phyloP scores from a whole-genome alignment of 2,797 vertebrate genomes.

The Intellagama lesueurii region DNA sequence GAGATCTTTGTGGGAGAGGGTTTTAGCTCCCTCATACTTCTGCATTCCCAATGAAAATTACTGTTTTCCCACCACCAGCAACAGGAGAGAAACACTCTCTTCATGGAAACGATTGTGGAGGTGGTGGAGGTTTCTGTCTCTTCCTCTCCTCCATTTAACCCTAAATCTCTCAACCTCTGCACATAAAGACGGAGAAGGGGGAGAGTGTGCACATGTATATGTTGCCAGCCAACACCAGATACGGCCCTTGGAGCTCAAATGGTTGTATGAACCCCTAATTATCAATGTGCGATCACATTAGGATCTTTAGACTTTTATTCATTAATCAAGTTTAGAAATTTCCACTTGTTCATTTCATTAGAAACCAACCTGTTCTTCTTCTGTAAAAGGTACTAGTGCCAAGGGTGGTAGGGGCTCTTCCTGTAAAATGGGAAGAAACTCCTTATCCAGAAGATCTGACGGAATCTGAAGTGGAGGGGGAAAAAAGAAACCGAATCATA shows the following conservation, averaged over 20 bases:
- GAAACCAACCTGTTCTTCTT: slow-evolving; percentile 95
- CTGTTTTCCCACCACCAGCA: not conserved
- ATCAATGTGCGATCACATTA: not conserved
- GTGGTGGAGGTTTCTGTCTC: not conserved
- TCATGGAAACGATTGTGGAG: not conserved
- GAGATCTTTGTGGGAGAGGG: not conserved
- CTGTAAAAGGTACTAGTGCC: slow-evolving; percentile 98
- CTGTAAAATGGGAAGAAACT: slow-evolving; percentile 97
- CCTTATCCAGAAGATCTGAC: slow-evolving; percentile 96
- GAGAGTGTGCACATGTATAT: not conserved
- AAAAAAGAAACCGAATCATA: not conserved
- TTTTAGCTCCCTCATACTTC: not conserved
- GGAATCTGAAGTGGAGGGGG: slow-evolving; percentile 85
- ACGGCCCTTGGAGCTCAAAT: not conserved
- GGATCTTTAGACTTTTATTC: not conserved
- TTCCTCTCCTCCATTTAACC: not conserved
- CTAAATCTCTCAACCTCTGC: not conserved
- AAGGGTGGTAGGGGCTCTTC: slow-evolving; percentile 96
- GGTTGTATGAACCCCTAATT: not conserved
- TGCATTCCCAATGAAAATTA: not conserved
- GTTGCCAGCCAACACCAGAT: not conserved
- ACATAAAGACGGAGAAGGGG: not conserved
- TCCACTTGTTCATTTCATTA: not conserved
- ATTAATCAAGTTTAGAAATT: not conserved
- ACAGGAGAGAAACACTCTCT: not conserved